Conservation (phyloP, 1,140 invertebrate genomes). For the Drosophila mauritiana region DNA sequence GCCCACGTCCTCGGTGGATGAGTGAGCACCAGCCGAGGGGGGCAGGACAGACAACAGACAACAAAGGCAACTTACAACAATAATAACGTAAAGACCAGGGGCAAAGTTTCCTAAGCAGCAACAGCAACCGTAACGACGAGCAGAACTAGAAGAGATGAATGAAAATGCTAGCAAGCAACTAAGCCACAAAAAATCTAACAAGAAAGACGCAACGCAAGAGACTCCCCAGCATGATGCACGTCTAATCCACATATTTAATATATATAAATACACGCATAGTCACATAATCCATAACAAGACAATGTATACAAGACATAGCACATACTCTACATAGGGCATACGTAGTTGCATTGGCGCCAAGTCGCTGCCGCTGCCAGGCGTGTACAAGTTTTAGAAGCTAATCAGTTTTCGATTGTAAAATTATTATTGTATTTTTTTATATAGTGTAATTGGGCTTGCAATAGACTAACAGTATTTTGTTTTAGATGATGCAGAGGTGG, state of each 20-base stretch:
- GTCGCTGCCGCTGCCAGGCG: slow-evolving; percentile 48
- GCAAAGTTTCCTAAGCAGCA: slow-evolving; percentile 64
- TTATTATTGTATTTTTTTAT: slow-evolving; percentile 66
- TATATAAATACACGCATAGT: slow-evolving; percentile 71
- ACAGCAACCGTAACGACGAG: slow-evolving; percentile 12
- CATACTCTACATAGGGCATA: slow-evolving; percentile 73
- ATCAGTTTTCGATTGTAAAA: slow-evolving; percentile 63
- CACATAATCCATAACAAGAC: slow-evolving; percentile 80
- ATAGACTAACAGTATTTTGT: slow-evolving; percentile 83
- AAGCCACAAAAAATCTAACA: slow-evolving; percentile 78
- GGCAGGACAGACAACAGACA: slow-evolving; percentile 2
- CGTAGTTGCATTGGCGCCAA: slow-evolving; percentile 44
- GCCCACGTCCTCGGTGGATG: slow-evolving; percentile 77
- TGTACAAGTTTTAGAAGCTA: slow-evolving; percentile 81
- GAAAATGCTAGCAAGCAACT: slow-evolving; percentile 45
- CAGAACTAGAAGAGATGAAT: slow-evolving; percentile 25
- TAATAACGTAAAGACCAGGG: slow-evolving; percentile 55
- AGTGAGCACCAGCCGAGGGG: slow-evolving; percentile 32
- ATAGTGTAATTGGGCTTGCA: slow-evolving; percentile 76
- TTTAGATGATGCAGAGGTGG: slow-evolving; percentile 51
- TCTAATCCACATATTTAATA: slow-evolving; percentile 78
- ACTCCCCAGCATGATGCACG: slow-evolving; percentile 79
- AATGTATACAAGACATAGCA: slow-evolving; percentile 83
- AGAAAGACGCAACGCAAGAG: slow-evolving; percentile 81
- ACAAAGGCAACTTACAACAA: slow-evolving; percentile 37